Base-by-base conservation (phyloP, 2,797 vertebrate genomes). In the Psittacula echo region DNA sequence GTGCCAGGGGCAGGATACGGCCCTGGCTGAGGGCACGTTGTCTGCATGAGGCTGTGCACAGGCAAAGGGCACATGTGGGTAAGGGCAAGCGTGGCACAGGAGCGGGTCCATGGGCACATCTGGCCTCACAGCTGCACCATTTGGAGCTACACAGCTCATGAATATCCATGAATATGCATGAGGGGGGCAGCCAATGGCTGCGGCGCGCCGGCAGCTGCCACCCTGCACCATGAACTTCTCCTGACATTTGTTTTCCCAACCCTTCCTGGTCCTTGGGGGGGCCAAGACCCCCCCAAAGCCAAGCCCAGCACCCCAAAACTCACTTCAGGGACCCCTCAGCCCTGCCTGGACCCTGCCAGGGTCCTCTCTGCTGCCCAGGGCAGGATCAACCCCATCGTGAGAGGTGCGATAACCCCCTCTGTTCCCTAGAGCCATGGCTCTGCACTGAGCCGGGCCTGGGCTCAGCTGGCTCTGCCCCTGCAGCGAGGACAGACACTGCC, bases 41-140 rank as follows among this genome's bases (percentile, higher is more conserved):
- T 13, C 41, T 2, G 81, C 2, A 1, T 5, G 27, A 41, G 21
- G 76, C 70, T 30, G 56, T 0, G 23, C 30, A 2, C 13, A 9
- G 30, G 85, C 39, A 3, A 45, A 41, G 71, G 34, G 45, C 27
- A 26, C 0, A 37, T 37, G 37, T 37, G 37, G 37, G 37, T 37
- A 45, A 41, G 71, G 34, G 45, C 27, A 26, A 0, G 5, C 5
- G 5, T 47, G 70, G 71, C 3, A 4, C 21, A 20, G 42, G 37
- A 61, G 30, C 23, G 0, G 74, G 37, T 30, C 94, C 73, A 78
- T 86, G 97, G 96, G 96, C 97, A 96, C 98, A 98, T 97, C 97
- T 98, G 98, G 97, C 91, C 95, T 97, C 97, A 95, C 98, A 98
- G 97, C 98, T 98, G 98, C 95, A 88, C 97, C 97, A 96, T 97